Percentiles rank a stretch among this genome's conserved stretches.
These are phyloP conservation scores for Oscheius sp. DNA, from an alignment of 2,888 invertebrate species.

Conservation along the genomic window DNA sequence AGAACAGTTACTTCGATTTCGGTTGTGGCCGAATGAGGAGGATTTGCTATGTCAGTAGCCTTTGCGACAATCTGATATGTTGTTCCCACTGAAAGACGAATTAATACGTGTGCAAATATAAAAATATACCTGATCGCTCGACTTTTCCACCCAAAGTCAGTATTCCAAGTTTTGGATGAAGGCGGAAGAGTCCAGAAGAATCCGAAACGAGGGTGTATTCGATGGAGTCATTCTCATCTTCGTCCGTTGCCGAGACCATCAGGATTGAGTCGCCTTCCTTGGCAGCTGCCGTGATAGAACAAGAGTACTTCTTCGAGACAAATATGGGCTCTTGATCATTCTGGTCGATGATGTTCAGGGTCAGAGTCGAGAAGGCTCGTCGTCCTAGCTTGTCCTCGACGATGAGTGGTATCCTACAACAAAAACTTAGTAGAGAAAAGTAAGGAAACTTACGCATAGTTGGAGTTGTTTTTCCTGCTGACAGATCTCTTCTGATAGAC, in stretches of 20 bases:
- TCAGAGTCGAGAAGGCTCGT: constrained; percentile 63
- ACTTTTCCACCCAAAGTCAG: constrained; percentile 43
- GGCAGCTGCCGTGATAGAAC: constrained; percentile 48
- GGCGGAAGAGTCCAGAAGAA: constrained; percentile 40
- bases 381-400: constrained; percentile 45
- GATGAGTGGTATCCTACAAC: constrained; percentile 36
- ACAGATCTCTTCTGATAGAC: constrained; percentile 55
- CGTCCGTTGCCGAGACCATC: constrained; percentile 56
- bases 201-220: constrained; percentile 46
- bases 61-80: constrained; percentile 89
- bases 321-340: constrained; percentile 98
- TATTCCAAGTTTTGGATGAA: constrained; percentile 53
- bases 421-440: too few relatives aligned
- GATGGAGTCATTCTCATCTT: constrained; percentile 47
- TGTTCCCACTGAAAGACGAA: constrained; percentile 80
- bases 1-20: constrained; percentile 82
- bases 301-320: constrained; percentile 58
- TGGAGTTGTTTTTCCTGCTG: constrained; percentile 43
- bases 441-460: constrained; percentile 44
- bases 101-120: not conserved
- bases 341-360: constrained; percentile 79
- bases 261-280: constrained; percentile 59
- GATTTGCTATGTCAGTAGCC: constrained; percentile 85
- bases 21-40: constrained; percentile 82
- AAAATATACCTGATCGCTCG: constrained; percentile 19